Base-by-base conservation (phyloP, 1,140 invertebrate species). In the Geopemphigus sp. region DNA sequence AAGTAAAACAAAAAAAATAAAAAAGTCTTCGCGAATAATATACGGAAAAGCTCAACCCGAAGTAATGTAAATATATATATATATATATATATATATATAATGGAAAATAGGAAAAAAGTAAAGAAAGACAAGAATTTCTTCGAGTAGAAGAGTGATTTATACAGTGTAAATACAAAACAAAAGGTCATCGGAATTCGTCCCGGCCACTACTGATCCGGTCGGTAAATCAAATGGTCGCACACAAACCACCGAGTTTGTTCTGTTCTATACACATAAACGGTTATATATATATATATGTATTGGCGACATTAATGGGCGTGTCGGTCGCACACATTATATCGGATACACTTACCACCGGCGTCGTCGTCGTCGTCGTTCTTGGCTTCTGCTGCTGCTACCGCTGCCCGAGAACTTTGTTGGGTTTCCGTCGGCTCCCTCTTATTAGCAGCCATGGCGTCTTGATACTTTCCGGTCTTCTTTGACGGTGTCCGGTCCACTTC, bases 81-180 rank as follows among this genome's bases (percentile, higher is more conserved):
- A n/a, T n/a, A n/a, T n/a, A n/a, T n/a, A n/a, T n/a, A n/a, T n/a
- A n/a, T n/a, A n/a, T n/a, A n/a, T n/a, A n/a, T n/a, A n/a, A n/a
- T n/a, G n/a, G n/a, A 56, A 32, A 45, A 5, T 17, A 73, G 6
- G 14, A 39, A 6, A 26, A 29, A 74, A 57, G n/a, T n/a, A 39
- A 39, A 39, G 32, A 57, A 26, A 47, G 22, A 26, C 32, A 45
- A n/a, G 61, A 29, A 74, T 59, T 76, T 50, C 32, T 19, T 29
- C 56, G 8, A 47, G 56, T 11, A 24, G 24, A 68, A 59, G 8
- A 19, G 56, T 78, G 73, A 78, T 78, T 78, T 78, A 78, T 78
- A 78, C 73, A 61, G 73, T 78, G 32, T 61, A 78, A 61, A 78
- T 50, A 50, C 73, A 78, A 78, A 78, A 57, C 54, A 56, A 54